Evolutionary conservation across 2,888 invertebrate species (phyloP).

Genomic region (Sisyra terminalis): DNA sequence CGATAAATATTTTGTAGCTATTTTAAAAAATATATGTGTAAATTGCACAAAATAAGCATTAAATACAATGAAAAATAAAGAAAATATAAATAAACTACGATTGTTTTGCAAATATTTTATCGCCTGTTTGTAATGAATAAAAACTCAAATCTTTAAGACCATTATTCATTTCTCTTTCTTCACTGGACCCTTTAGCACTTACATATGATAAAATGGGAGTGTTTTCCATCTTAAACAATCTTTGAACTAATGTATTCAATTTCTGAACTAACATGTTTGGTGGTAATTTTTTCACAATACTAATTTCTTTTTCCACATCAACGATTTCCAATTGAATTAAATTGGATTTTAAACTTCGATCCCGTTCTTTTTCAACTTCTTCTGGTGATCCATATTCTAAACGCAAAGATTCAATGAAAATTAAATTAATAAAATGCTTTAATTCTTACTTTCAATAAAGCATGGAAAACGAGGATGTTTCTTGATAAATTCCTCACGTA

Average conservation of each 20-base stretch:
- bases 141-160: constrained; percentile 66
- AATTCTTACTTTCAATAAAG: constrained; percentile 53
- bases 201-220: constrained; percentile 31
- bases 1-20: not conserved
- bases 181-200: constrained; percentile 39
- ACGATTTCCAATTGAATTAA: constrained; percentile 44
- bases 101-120: constrained; percentile 56
- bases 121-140: constrained; percentile 72
- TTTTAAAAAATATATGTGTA: not conserved
- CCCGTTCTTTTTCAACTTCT: constrained; percentile 42
- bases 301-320: constrained; percentile 28
- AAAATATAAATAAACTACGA: constrained; percentile 1
- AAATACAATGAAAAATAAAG: constrained; percentile 1
- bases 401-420: no score
- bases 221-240: constrained; percentile 42
- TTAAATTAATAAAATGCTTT: constrained; percentile 1
- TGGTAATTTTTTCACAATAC: constrained; percentile 51
- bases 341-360: constrained; percentile 47
- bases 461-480: constrained; percentile 62
- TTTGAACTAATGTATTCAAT: constrained; percentile 60
- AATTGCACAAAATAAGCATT: not conserved
- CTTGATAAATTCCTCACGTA: constrained; percentile 36
- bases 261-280: constrained; percentile 69
- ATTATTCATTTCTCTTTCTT: constrained; percentile 63
- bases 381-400: constrained; percentile 73